Conservation (phyloP, 2,113 vertebrate species). For the Dicerorhinus sumatrensis region DNA sequence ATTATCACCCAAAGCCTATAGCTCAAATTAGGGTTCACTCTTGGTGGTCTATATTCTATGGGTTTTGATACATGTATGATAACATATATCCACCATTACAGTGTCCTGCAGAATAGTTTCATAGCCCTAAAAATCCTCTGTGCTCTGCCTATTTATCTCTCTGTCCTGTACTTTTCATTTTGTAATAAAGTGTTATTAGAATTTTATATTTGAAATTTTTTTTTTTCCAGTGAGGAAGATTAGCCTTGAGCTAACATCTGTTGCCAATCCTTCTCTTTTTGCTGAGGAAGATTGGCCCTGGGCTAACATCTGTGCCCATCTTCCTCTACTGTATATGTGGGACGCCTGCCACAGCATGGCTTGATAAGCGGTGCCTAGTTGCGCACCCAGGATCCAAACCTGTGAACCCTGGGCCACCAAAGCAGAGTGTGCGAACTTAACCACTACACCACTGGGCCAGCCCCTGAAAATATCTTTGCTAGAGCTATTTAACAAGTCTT, state of each 20-base stretch:
- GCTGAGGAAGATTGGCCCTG: too few relatives aligned
- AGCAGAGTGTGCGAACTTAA: too few relatives aligned
- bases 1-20: background rate
- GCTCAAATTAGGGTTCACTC: background rate
- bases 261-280: too few relatives aligned
- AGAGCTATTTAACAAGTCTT: conserved; percentile 16
- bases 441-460: too few relatives aligned
- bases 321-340: too few relatives aligned
- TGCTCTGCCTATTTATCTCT: background rate
- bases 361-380: too few relatives aligned
- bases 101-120: background rate
- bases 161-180: conserved; percentile 6
- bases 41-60: background rate
- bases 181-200: background rate
- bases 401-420: too few relatives aligned
- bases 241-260: too few relatives aligned
- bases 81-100: background rate
- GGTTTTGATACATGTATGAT: background rate
- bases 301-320: too few relatives aligned
- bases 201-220: background rate
- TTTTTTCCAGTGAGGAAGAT: too few relatives aligned
- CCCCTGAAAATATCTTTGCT: background rate
- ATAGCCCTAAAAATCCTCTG: background rate
- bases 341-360: too few relatives aligned
- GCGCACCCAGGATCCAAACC: too few relatives aligned